These are phyloP conservation scores for Aelia acuminata DNA, from an alignment of 2,888 invertebrate species.

Conservation along the genomic window DNA sequence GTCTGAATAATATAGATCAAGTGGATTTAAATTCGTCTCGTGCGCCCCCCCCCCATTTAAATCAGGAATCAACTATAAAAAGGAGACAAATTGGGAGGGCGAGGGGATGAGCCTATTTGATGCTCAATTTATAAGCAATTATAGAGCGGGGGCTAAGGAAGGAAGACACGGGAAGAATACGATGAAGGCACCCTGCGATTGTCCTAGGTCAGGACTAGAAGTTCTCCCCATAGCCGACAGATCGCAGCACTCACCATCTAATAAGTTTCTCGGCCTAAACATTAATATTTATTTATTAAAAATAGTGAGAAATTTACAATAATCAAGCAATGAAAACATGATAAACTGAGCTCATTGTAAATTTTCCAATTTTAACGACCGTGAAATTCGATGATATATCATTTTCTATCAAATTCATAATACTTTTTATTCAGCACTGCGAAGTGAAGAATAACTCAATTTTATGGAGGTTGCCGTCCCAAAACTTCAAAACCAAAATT, in stretches of 20 bases:
- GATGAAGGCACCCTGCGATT: neutral
- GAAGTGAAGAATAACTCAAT: too few relatives aligned
- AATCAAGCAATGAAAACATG: too few relatives aligned
- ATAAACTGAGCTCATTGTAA: too few relatives aligned
- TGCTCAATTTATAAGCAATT: conserved; percentile 32
- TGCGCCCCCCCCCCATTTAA: neutral
- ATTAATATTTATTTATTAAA: neutral
- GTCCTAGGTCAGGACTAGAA: neutral
- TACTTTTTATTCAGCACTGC: too few relatives aligned
- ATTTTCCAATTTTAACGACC: too few relatives aligned
- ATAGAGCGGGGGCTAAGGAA: neutral
- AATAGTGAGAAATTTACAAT: neutral
- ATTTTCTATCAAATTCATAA: too few relatives aligned
- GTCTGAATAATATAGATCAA: neutral
- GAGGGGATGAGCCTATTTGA: neutral
- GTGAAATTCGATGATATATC: too few relatives aligned
- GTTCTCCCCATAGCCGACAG: neutral
- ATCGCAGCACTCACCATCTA: neutral
- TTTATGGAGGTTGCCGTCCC: too few relatives aligned
- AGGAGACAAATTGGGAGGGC: neutral
- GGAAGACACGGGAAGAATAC: neutral
- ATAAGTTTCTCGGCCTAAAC: neutral
- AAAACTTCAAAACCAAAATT: too few relatives aligned
- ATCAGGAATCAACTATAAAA: conserved; percentile 3
- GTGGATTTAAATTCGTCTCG: neutral